Evolutionary conservation across 2,797 vertebrate genomes (phyloP), one percentile per base, ranked within the genome.

Genomic region (Hephaestus fuliginosus): DNA sequence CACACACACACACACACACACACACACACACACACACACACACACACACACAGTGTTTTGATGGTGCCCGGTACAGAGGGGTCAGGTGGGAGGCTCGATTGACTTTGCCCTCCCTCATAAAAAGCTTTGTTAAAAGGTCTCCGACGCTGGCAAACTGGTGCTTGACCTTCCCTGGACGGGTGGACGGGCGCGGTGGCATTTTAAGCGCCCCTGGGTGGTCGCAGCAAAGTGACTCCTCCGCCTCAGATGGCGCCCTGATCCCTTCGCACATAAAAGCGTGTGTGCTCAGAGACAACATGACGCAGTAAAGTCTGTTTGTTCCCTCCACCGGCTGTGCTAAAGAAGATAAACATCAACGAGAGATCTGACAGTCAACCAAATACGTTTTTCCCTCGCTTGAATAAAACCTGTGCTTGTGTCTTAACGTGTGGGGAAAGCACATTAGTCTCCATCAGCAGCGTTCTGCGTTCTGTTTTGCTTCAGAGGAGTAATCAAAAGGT

Each of bases 71-170:
- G 25, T 20, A 46, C 81, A 74, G 44, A 76, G 81, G 81, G 67
- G 78, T 78, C 70, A 76, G 72, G 77, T 68, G 73, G 79, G 86
- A 51, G 74, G 76, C 30, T 72, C 12, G 6, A 78, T 70, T 64
- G 58, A 79, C 81, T 80, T 53, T 20, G 17, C n/a, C 70, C 36
- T 69, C 41, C 25, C 49, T 76, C 70, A 79, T 86, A 53, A 91
- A 91, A 91, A 90, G 87, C 70, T 80, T 71, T 70, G 17, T 33
- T 53, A 25, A 88, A 92, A 92, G 88, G 91, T 90, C 85, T 53
- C 61, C 39, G 66, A 41, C 11, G 1, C 30, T 20, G 33, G 60
- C 74, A 62, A 77, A n/a, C 49, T 18, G 44, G 14, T 49, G 12
- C 77, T n/a, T 89, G 86, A 90, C 89, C 81, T 89, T 88, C 86